These are phyloP conservation scores for Numenius phaeopus DNA, from an alignment of 2,797 vertebrate species.

Conservation along the genomic window DNA sequence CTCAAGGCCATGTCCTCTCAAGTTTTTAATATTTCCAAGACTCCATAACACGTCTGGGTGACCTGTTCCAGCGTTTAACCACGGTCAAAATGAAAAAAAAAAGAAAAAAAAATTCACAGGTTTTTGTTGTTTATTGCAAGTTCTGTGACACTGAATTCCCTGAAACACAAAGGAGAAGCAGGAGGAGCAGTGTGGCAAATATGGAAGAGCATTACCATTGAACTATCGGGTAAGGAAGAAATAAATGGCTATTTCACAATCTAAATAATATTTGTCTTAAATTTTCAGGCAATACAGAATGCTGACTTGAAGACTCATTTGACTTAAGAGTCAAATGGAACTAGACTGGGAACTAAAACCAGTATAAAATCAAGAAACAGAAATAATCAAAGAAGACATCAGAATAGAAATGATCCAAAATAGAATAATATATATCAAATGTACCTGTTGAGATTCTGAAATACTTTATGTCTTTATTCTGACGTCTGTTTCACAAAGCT, in stretches of 20 bases:
- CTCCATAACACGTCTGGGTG: fast-evolving
- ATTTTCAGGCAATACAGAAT: not conserved
- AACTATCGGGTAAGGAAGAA: not conserved
- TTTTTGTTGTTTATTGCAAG: not conserved
- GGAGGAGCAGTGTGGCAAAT: not conserved
- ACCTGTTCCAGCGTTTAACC: not conserved
- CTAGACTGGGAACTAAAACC: not conserved
- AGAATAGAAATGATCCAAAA: not conserved
- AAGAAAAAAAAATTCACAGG: not conserved
- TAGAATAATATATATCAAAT: not conserved
- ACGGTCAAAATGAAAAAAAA: not conserved
- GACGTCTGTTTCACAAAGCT: not conserved
- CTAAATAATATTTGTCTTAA: not conserved
- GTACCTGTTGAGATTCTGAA: not conserved
- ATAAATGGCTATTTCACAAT: not conserved
- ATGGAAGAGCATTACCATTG: not conserved
- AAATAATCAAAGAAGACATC: not conserved
- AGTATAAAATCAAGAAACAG: not conserved
- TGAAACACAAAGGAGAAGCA: not conserved
- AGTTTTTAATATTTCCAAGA: not conserved
- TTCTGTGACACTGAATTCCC: not conserved
- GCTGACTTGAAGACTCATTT: not conserved
- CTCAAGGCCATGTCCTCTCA: not conserved
- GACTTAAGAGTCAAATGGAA: not conserved
- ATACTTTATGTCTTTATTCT: not conserved